Base-by-base conservation (phyloP, 1,140 invertebrate species). In the Gerris buenoi region DNA sequence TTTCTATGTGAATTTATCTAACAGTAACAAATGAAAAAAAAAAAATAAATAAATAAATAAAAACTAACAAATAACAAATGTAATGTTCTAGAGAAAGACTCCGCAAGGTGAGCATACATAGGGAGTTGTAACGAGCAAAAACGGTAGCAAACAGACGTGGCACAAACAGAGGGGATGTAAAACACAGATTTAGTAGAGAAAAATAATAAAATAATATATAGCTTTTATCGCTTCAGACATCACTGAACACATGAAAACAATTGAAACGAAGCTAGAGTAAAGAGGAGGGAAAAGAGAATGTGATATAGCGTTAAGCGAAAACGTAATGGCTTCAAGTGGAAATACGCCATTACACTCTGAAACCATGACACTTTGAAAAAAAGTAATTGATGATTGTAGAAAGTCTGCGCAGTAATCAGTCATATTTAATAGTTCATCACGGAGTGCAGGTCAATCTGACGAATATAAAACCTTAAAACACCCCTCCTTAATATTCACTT, bases 241-340 rank as follows among this genome's bases (percentile, higher is more conserved):
- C 65, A 58, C 18, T 65, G 65, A 65, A 28, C 65, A 65, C 65
- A 65, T 65, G 65, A 65, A 65, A 65, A 65, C 65, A 65, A 65
- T 65, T 65, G 26, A 27, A 65, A 58, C 22, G 27, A 18, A 22
- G 25, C 2, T 3, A n/a, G n/a, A n/a, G n/a, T n/a, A n/a, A n/a
- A n/a, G n/a, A n/a, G n/a, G n/a, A n/a, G n/a, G n/a, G n/a, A n/a
- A n/a, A 15, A 18, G 62, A 26, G 62, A 46, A 46, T 46, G 33
- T n/a, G n/a, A n/a, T n/a, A n/a, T n/a, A n/a, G n/a, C n/a, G n/a
- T n/a, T n/a, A n/a, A n/a, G n/a, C 33, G 33, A 46, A 46, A 46
- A 46, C 33, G 5, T 46, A 46, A 46, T 46, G 33, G 33, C 18
- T 46, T 46, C 33, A 46, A 46, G 5, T 46, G 33, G 33, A 5